Conservation (phyloP, 2,113 vertebrate species). For the Gila orcuttii region DNA sequence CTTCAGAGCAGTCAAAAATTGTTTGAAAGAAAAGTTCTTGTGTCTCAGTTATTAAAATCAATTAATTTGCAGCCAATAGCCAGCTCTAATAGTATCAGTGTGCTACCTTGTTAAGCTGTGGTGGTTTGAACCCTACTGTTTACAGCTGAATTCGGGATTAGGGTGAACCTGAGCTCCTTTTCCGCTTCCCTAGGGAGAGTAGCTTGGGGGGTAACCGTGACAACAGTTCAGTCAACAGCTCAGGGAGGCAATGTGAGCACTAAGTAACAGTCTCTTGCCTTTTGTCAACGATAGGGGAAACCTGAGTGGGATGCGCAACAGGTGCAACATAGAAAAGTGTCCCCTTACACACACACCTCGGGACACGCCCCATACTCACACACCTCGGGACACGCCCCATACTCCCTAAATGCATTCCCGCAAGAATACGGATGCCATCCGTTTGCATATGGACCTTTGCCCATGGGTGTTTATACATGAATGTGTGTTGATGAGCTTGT, state of each 20-base stretch:
- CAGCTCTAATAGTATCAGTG: constrained; percentile 1
- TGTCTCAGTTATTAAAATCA: background rate
- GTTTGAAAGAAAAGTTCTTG: background rate
- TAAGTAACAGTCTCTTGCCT: constrained; percentile 40
- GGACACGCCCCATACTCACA: background rate
- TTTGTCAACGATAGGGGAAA: constrained; percentile 53
- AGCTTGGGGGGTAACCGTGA: constrained; percentile 23
- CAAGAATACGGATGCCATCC: constrained; percentile 6
- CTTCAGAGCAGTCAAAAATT: constrained; percentile 18
- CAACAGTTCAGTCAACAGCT: background rate
- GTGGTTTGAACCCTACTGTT: constrained; percentile 17
- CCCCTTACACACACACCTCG: constrained; percentile 27
- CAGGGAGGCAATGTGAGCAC: constrained; percentile 27
- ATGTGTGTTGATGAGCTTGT: constrained; percentile 35
- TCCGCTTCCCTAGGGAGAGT: background rate
- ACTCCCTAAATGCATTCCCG: background rate
- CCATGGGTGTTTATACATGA: constrained; percentile 61
- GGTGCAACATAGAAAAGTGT: constrained; percentile 52
- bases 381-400: background rate
- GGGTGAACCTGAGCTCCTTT: background rate
- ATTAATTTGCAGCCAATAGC: background rate
- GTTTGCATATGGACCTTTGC: constrained; percentile 13
- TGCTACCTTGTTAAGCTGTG: background rate
- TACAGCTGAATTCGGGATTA: background rate
- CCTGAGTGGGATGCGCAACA: constrained; percentile 50